These are phyloP conservation scores for Zaprionus ghesquierei DNA, from an alignment of 1,140 invertebrate species.

Conservation along the genomic window DNA sequence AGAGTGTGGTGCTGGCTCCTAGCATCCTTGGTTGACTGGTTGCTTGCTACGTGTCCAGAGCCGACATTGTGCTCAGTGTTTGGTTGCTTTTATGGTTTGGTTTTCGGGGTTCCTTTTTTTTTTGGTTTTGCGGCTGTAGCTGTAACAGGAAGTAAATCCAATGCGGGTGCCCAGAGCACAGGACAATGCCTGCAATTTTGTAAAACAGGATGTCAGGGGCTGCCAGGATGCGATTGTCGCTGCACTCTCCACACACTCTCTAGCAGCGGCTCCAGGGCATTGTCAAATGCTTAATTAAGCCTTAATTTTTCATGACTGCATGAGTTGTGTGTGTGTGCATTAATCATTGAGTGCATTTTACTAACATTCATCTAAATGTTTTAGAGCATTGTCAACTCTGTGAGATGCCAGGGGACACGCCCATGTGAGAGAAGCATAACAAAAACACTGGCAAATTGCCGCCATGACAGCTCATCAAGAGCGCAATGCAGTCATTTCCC, in stretches of 20 bases:
- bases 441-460: neutral
- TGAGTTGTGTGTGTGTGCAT: conserved; percentile 28
- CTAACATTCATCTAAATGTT: conserved; percentile 25
- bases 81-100: conserved; percentile 21
- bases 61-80: conserved; percentile 49
- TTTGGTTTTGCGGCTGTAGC: conserved; percentile 28
- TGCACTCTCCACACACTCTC: neutral
- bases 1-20: conserved; percentile 1
- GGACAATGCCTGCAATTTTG: conserved; percentile 51
- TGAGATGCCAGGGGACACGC: conserved; percentile 12
- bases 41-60: conserved; percentile 44
- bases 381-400: too few species aligned
- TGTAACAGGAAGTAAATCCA: conserved; percentile 65
- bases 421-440: conserved; percentile 7
- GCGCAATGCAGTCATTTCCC: conserved; percentile 24
- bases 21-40: conserved; percentile 4
- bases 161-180: conserved; percentile 52
- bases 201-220: conserved; percentile 59
- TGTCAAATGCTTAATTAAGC: conserved; percentile 72
- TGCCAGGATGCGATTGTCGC: conserved; percentile 55
- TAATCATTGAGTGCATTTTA: conserved; percentile 47
- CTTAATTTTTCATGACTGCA: conserved; percentile 66
- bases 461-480: conserved; percentile 38
- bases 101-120: neutral
- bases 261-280: conserved; percentile 2